Conservation (phyloP, 2,888 invertebrate genomes). For the Oxystoma pomonae region DNA sequence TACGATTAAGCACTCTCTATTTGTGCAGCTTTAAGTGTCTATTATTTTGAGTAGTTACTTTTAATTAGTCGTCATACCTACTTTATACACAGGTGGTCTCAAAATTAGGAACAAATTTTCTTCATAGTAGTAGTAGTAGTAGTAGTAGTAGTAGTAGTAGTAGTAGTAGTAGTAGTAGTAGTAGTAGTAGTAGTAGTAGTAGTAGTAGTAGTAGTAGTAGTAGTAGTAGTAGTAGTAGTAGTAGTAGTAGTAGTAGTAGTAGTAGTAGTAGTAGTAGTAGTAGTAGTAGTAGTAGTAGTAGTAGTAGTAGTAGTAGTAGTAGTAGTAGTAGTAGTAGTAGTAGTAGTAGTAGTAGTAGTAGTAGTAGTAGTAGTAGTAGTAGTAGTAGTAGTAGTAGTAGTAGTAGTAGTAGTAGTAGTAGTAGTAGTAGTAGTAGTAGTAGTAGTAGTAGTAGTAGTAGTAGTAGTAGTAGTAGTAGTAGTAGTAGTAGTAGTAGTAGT, state of each 20-base stretch:
- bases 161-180: conserved; percentile 11
- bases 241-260: conserved; percentile 11
- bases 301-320: conserved; percentile 11
- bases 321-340: conserved; percentile 11
- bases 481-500: conserved; percentile 11
- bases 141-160: conserved; percentile 11
- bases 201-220: conserved; percentile 11
- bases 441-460: conserved; percentile 11
- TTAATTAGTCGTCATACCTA: too few relatives aligned
- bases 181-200: conserved; percentile 11
- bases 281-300: conserved; percentile 11
- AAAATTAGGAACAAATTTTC: too few relatives aligned
- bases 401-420: conserved; percentile 11
- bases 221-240: conserved; percentile 11
- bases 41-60: too few relatives aligned
- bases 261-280: conserved; percentile 11
- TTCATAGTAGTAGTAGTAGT: conserved; percentile 10
- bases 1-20: too few relatives aligned
- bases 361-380: conserved; percentile 11
- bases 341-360: conserved; percentile 11
- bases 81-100: too few relatives aligned
- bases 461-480: conserved; percentile 11
- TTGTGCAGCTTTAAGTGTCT: too few relatives aligned
- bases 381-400: conserved; percentile 11
- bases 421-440: conserved; percentile 11